Conservation (phyloP, 2,797 vertebrate genomes). For the Ibycter americanus region DNA sequence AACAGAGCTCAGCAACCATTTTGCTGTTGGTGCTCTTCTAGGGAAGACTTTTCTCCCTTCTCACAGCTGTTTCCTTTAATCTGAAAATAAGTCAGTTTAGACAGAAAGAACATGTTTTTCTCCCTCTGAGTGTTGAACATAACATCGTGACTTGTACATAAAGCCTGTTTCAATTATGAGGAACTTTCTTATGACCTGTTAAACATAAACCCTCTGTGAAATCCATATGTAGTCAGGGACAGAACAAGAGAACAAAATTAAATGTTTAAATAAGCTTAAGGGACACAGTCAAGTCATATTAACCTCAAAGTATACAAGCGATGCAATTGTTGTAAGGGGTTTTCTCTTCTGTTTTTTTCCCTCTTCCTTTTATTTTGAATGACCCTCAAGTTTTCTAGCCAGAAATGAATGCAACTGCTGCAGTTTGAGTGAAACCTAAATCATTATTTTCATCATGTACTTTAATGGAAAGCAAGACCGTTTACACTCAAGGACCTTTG, state of each 20-base stretch:
- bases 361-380: background rate
- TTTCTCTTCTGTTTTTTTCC: background rate
- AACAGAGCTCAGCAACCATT: accelerated
- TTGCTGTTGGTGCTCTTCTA: background rate
- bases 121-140: background rate
- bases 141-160: background rate
- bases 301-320: background rate
- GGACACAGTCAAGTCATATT: background rate
- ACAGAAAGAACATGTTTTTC: background rate
- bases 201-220: constrained; percentile 4
- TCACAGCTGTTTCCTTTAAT: constrained; percentile 17
- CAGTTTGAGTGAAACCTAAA: background rate
- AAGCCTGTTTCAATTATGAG: constrained; percentile 6
- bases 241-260: constrained; percentile 28
- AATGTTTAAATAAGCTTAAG: constrained; percentile 57
- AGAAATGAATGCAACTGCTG: background rate
- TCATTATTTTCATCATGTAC: background rate
- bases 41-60: background rate
- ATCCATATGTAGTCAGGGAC: background rate
- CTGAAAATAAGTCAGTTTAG: constrained; percentile 14
- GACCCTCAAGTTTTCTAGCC: background rate
- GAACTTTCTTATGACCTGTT: constrained; percentile 36
- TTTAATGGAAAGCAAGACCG: background rate
- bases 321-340: accelerated
- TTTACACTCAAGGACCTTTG: background rate